Evolutionary conservation across 2,797 vertebrate genomes (phyloP).

Genomic region (Smutsia temminckii): DNA sequence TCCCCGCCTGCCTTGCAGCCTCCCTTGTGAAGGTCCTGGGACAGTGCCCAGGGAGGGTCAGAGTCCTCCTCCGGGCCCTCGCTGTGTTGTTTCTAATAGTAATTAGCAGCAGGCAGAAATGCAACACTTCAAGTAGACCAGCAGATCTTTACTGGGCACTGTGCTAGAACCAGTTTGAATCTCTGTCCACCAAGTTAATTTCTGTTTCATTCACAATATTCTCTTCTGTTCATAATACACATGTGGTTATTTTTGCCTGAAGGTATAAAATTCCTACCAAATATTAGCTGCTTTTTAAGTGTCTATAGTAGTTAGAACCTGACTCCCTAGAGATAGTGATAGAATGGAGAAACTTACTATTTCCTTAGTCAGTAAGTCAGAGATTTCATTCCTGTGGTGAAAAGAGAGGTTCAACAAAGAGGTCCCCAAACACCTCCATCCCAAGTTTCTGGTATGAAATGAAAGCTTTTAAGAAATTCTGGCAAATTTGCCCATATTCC

Average conservation of each 20-base stretch:
- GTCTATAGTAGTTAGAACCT: neutral
- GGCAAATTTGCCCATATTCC: neutral
- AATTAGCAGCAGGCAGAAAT: neutral
- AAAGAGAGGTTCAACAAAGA: neutral
- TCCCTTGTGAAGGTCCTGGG: neutral
- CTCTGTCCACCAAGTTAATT: constrained; percentile 35
- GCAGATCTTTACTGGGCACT: neutral
- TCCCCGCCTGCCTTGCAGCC: rapidly evolving
- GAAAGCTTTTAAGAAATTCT: neutral
- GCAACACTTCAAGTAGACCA: rapidly evolving
- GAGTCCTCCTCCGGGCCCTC: rapidly evolving
- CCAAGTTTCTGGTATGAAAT: neutral
- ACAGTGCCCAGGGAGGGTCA: neutral
- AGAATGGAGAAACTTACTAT: rapidly evolving
- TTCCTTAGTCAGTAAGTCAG: neutral
- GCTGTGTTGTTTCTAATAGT: rapidly evolving
- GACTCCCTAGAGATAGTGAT: neutral
- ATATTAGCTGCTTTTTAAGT: constrained; percentile 24
- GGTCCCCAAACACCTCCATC: neutral
- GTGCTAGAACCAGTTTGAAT: neutral
- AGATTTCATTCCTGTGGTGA: neutral
- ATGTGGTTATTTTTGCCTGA: neutral
- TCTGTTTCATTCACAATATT: constrained; percentile 1
- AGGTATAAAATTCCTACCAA: constrained; percentile 34
- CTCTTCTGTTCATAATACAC: neutral